Evolutionary conservation across 2,888 invertebrate genomes (phyloP), one percentile per base, ranked within the genome.

Genomic region (Calameuta idolon): DNA sequence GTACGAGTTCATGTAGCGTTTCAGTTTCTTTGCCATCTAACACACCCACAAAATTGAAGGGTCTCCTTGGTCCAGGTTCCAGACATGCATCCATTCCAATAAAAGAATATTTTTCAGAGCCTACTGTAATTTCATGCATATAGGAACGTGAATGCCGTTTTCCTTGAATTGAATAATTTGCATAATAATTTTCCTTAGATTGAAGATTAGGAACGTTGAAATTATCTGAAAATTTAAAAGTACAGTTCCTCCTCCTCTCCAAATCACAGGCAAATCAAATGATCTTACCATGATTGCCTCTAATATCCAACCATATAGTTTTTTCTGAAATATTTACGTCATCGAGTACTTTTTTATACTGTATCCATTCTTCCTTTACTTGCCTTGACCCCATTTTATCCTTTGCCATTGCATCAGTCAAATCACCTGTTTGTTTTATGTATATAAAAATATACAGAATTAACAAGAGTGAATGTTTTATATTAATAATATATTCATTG

Each of bases 1-100:
- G 88, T 78, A 94, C 93, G 74, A 96, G 92, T 80, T 92, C 92
- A 79, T 93, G 90, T 76, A 97, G 91, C 84, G 92, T 91, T 55
- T 92, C 89, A 80, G 94, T 93, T 90, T 95, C 95, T 34, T 92
- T 89, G 11, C 91, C 83, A 81, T 94, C 94, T 35, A 96, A 89
- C 75, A 95, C 93, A 31, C 98, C 98, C 86, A 98, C 95, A 90
- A 98, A 98, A 93, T 98, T 98, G 89, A 97, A 98, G 1, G 98
- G 98, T 84, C 98, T 92, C 83, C 95, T 94, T 12, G 97, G 95
- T 1, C 98, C 98, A 12, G 98, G 97, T 82, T 96, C 95, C 69
- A 97, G 94, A 85, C 97, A 97, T 1, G 97, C 97, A 92, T 98
- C 98, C 40, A 98, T 92, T 0, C 95, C 98, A 84, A 98, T 93